Conservation (phyloP, 2,888 invertebrate species). For the Choreutis nemorana region DNA sequence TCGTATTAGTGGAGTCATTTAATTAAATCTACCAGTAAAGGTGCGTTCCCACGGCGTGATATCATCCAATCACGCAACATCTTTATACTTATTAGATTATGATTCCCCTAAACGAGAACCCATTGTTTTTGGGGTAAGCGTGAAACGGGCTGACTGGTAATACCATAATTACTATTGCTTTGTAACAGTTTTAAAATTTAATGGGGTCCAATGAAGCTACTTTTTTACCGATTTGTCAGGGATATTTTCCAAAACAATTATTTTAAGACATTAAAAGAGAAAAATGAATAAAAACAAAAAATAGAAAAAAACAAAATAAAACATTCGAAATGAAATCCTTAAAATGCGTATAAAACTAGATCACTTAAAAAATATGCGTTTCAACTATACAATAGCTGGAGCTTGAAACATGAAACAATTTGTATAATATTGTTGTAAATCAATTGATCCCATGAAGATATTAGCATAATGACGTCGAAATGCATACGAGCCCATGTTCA, state of each 20-base stretch:
- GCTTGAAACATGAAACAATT: constrained; percentile 28
- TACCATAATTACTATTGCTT: constrained; percentile 34
- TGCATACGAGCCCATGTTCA: constrained; percentile 46
- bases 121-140: constrained; percentile 61
- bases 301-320: too few relatives aligned
- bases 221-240: too few relatives aligned
- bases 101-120: constrained; percentile 24
- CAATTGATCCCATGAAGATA: constrained; percentile 30
- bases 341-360: too few relatives aligned
- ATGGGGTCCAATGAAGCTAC: too few relatives aligned
- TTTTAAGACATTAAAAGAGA: too few relatives aligned
- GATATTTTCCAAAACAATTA: too few relatives aligned
- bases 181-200: constrained; percentile 23
- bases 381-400: constrained; percentile 26
- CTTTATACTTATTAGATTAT: constrained; percentile 56
- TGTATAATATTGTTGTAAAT: constrained; percentile 54
- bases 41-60: constrained; percentile 58
- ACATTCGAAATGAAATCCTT: too few relatives aligned
- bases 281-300: too few relatives aligned
- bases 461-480: constrained; percentile 32
- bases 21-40: constrained; percentile 58
- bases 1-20: constrained; percentile 40
- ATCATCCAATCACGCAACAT: constrained; percentile 65
- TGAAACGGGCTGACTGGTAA: constrained; percentile 45
- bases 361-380: too few relatives aligned